Percentiles rank a stretch among this genome's conserved stretches.
phyloP scores from a whole-genome alignment of 2,888 invertebrate genomes.

The Myathropa florea region DNA sequence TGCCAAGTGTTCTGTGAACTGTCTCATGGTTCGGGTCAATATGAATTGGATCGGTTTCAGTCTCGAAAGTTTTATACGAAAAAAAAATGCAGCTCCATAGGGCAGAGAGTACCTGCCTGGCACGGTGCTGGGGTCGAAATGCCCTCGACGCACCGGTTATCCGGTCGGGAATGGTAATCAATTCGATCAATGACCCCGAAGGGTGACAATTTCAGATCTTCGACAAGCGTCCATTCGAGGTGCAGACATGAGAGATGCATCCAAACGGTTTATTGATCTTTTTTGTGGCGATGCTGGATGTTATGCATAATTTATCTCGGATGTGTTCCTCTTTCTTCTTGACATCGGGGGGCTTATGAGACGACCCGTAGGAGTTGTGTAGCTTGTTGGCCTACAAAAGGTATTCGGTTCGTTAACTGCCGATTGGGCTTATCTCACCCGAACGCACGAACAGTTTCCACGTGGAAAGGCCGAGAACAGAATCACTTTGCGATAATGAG shows the following conservation, averaged over 20 bases:
- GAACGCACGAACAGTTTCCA: no score
- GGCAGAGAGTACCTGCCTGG: no score
- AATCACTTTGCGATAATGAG: background rate
- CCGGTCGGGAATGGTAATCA: background rate
- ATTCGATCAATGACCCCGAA: background rate
- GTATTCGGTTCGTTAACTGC: background rate
- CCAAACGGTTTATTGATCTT: background rate
- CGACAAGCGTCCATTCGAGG: background rate
- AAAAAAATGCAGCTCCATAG: background rate
- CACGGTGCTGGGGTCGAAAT: background rate
- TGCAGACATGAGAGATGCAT: background rate
- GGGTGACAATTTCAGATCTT: background rate
- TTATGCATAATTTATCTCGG: constrained; percentile 14
- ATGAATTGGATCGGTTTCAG: background rate
- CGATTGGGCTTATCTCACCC: no score
- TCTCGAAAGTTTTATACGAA: constrained; percentile 23
- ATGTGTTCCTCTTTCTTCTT: background rate
- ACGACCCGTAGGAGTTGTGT: background rate
- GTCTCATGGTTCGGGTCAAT: constrained; percentile 23
- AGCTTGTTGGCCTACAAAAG: background rate
- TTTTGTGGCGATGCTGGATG: background rate
- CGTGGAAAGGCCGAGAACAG: background rate
- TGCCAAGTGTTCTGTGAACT: constrained; percentile 19
- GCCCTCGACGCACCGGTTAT: background rate
- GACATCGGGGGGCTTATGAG: background rate